phyloP scores from a whole-genome alignment of 2,888 invertebrate genomes.

The Pedicia rivosa region DNA sequence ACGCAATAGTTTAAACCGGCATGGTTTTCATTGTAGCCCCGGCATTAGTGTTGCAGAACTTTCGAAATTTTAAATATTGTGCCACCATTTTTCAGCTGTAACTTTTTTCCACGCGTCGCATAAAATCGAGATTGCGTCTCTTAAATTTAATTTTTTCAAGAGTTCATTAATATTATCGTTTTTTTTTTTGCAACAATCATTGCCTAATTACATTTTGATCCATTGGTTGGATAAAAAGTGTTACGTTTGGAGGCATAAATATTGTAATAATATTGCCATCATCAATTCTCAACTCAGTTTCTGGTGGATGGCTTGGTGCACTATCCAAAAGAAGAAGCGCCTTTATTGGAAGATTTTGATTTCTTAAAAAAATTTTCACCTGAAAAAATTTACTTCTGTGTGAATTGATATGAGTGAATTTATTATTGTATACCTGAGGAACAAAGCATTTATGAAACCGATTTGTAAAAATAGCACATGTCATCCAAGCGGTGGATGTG shows the following conservation, averaged over 20 bases:
- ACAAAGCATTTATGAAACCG: slow-evolving; percentile 13
- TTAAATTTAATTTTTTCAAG: no score
- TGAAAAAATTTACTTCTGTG: no score
- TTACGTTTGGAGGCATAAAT: slow-evolving; percentile 12
- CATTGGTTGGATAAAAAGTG: slow-evolving; percentile 11
- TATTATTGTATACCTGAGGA: slow-evolving; percentile 11
- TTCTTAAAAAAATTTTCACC: slow-evolving; percentile 7
- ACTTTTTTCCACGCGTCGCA: no score
- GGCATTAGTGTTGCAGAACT: no score
- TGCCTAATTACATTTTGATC: slow-evolving; percentile 11
- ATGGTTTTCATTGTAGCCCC: no score
- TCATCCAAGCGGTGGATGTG: slow-evolving; percentile 12
- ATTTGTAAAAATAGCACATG: slow-evolving; percentile 11
- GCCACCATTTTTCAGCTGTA: no score
- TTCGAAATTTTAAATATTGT: no score
- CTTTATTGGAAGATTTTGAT: slow-evolving; percentile 10
- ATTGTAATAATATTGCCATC: slow-evolving; percentile 1
- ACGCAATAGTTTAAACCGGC: no score
- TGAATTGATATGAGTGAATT: no score
- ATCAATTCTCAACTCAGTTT: slow-evolving; percentile 1
- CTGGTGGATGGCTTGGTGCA: slow-evolving; percentile 8
- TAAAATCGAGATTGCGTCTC: no score
- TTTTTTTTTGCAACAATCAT: no score
- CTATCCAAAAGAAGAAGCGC: slow-evolving; percentile 12
- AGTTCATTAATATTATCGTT: no score